These are phyloP conservation scores for Solea solea DNA, from an alignment of 2,113 vertebrate genomes.

Conservation along the genomic window DNA sequence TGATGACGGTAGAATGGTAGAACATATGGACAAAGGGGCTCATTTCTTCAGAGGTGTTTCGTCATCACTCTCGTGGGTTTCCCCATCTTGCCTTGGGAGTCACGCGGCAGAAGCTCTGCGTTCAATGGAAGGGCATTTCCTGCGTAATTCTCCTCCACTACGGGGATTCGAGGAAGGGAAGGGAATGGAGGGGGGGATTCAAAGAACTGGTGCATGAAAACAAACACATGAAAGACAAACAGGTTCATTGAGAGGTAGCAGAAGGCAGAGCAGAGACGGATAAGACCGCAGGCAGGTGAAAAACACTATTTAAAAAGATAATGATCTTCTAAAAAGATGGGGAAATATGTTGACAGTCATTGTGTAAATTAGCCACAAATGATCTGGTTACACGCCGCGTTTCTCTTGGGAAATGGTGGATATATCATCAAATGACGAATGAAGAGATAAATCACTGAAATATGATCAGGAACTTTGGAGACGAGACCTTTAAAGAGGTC, in stretches of 20 bases:
- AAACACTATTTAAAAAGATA: background rate
- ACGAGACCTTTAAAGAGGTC: too few species aligned
- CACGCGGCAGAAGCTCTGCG: background rate
- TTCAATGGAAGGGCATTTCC: constrained; percentile 6
- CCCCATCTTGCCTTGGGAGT: constrained; percentile 33
- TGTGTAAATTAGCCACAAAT: background rate
- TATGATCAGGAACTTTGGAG: too few species aligned
- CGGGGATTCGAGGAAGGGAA: background rate
- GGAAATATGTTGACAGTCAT: background rate
- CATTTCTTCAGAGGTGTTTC: constrained; percentile 43
- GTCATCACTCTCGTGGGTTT: constrained; percentile 16
- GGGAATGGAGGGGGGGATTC: fast-evolving
- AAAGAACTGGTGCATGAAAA: background rate
- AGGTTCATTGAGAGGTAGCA: background rate
- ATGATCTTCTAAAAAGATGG: background rate
- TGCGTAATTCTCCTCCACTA: constrained; percentile 1
- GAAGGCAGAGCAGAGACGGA: background rate
- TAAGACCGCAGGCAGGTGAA: background rate
- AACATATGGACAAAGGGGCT: constrained; percentile 1
- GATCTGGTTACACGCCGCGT: background rate
- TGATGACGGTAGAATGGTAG: constrained; percentile 17
- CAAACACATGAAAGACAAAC: constrained; percentile 22
- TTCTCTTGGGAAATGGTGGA: background rate
- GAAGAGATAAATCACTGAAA: background rate
- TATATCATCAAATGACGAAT: background rate